Conservation (phyloP, 2,888 invertebrate genomes). For the Stratiomys singularior region DNA sequence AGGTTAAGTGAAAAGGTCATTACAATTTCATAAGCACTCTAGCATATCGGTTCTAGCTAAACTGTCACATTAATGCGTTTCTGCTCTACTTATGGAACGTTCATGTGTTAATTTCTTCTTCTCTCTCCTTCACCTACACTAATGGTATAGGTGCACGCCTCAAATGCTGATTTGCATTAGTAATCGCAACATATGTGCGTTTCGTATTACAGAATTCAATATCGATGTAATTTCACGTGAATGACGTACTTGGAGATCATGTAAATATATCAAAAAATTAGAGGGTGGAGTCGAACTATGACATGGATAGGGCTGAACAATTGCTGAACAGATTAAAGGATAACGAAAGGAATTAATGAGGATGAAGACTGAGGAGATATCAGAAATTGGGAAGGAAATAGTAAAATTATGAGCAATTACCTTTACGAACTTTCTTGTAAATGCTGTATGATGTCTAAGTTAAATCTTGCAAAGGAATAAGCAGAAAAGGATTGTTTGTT, state of each 20-base stretch:
- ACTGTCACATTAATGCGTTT: conserved; percentile 18
- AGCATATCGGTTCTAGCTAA: conserved; percentile 24
- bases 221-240: background rate
- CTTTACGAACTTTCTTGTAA: no score
- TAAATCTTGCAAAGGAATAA: no score
- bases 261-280: background rate
- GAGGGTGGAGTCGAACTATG: conserved; percentile 5
- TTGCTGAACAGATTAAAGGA: no score
- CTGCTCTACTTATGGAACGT: background rate
- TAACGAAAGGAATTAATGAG: no score
- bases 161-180: conserved; percentile 25
- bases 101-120: background rate
- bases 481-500: no score
- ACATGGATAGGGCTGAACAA: conserved; percentile 16
- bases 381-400: no score
- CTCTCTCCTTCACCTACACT: background rate
- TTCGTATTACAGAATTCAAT: conserved; percentile 1
- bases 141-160: background rate
- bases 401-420: no score
- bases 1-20: conserved; percentile 39
- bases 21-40: conserved; percentile 39
- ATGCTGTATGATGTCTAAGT: no score
- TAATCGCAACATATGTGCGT: conserved; percentile 14
- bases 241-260: background rate
- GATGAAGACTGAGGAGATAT: no score